Conservation (phyloP, 2,113 vertebrate genomes). For the Psittacula cyanocephala region DNA sequence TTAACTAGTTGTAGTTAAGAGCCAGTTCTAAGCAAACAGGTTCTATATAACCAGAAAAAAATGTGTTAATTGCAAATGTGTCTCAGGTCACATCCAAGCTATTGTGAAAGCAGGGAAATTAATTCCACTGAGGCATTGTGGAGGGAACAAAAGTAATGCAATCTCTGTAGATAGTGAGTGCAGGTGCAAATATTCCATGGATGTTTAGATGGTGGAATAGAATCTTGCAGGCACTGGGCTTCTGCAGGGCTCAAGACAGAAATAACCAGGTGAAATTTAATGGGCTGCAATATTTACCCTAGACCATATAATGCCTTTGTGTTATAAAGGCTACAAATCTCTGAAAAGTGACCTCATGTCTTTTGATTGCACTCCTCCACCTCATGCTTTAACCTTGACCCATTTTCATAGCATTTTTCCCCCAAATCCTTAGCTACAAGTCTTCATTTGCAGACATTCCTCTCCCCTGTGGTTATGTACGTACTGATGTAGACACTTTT, state of each 20-base stretch:
- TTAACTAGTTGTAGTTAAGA: not conserved
- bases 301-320: not conserved
- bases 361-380: not conserved
- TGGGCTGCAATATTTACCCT: not conserved
- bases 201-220: not conserved
- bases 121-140: not conserved
- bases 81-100: not conserved
- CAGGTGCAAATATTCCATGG: not conserved
- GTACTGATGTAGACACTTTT: not conserved
- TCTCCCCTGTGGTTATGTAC: not conserved
- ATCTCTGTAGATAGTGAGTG: not conserved
- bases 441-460: not conserved
- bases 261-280: not conserved
- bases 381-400: not conserved
- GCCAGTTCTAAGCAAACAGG: not conserved
- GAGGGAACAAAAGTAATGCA: not conserved
- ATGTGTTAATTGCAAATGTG: not conserved
- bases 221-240: not conserved
- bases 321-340: not conserved
- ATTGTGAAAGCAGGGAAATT: not conserved
- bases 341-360: not conserved
- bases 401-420: not conserved
- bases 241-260: not conserved
- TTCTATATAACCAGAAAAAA: not conserved
- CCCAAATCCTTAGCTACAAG: not conserved